Percentiles rank a stretch among this genome's conserved stretches.
phyloP scores from a whole-genome alignment of 2,113 vertebrate genomes.

The Pipa parva region DNA sequence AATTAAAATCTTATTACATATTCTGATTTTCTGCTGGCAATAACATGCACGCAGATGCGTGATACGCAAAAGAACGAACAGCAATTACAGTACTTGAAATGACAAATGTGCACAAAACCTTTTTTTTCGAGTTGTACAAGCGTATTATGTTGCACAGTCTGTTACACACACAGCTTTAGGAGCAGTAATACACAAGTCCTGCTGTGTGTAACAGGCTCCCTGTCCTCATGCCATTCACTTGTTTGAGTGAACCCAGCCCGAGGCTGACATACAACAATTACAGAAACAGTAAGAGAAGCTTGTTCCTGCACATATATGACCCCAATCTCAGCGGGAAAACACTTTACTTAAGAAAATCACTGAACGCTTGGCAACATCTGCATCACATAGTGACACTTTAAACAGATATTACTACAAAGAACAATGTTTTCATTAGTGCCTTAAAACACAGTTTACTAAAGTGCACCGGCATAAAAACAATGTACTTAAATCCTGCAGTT shows the following conservation, averaged over 20 bases:
- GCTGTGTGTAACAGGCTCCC: slow-evolving; percentile 16
- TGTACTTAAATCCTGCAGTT: no score
- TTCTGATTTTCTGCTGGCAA: no score
- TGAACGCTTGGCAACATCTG: neutral
- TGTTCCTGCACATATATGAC: neutral
- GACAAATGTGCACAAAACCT: neutral
- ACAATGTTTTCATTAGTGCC: no score
- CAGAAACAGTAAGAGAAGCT: neutral
- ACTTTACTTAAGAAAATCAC: slow-evolving; percentile 4
- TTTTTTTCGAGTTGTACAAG: neutral
- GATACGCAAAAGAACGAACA: no score
- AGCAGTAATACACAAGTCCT: neutral
- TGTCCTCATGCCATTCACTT: neutral
- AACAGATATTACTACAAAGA: no score
- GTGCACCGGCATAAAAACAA: no score
- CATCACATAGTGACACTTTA: no score
- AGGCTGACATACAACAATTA: slow-evolving; percentile 22
- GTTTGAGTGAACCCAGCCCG: slow-evolving; percentile 3
- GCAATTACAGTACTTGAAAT: neutral
- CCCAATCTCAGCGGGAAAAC: neutral
- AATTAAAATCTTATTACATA: no score
- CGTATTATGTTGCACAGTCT: neutral
- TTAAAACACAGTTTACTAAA: no score
- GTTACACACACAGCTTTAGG: slow-evolving; percentile 3
- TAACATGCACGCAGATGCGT: no score